Conservation (phyloP, 2,888 invertebrate genomes). For the Fragum whitleyi region DNA sequence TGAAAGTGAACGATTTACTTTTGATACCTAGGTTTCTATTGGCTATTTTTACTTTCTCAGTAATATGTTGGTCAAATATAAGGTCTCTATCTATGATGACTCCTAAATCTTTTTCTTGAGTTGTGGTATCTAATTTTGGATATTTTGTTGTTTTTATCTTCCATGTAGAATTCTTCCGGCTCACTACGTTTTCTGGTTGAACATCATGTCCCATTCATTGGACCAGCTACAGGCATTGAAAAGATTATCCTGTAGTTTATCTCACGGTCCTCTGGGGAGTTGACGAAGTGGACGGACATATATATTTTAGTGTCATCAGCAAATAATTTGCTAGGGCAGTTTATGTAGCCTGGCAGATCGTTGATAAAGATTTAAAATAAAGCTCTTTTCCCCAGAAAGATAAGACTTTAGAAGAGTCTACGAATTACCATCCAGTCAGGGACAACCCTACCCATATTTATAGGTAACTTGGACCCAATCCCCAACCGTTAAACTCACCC, state of each 20-base stretch:
- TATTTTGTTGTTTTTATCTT: background rate
- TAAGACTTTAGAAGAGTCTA: too few species aligned
- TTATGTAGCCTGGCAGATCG: background rate
- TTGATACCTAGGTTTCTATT: conserved; percentile 31
- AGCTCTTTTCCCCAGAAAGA: conserved; percentile 14
- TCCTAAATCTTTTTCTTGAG: conserved; percentile 7
- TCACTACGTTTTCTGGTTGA: conserved; percentile 31
- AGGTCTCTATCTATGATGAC: background rate
- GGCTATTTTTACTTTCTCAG: conserved; percentile 24
- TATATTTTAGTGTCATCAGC: conserved; percentile 26
- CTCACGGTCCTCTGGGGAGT: background rate
- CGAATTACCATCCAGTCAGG: too few species aligned
- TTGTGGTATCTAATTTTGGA: background rate
- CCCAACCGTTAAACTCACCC: too few species aligned
- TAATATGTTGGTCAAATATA: background rate
- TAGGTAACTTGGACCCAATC: too few species aligned
- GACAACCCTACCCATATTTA: too few species aligned
- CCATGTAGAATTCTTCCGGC: background rate
- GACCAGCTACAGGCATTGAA: conserved; percentile 25
- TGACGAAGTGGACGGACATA: background rate
- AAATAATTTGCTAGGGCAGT: background rate
- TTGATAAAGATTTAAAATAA: conserved; percentile 29
- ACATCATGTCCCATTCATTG: conserved; percentile 14
- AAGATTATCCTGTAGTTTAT: conserved; percentile 9
- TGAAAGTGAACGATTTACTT: conserved; percentile 28